Evolutionary conservation across 2,113 vertebrate species (phyloP).

Genomic region (Bubalus kerabau): DNA sequence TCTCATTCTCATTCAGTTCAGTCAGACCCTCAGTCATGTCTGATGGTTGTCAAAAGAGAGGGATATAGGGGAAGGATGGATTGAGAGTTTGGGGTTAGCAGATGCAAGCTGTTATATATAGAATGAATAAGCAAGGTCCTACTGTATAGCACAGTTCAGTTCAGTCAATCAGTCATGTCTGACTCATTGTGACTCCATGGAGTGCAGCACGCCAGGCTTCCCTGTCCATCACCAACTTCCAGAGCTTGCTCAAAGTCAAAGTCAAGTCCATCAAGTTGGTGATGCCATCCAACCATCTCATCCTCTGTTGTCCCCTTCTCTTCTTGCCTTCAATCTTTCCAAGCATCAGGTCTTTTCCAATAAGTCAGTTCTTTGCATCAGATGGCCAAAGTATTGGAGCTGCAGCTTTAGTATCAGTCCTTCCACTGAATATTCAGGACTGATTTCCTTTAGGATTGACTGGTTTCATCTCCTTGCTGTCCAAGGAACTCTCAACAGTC

Average conservation of each 20-base stretch:
- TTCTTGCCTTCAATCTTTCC: background rate
- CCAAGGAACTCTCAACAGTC: background rate
- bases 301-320: background rate
- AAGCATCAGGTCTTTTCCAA: background rate
- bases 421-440: background rate
- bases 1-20: background rate
- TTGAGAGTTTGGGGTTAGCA: too few relatives aligned
- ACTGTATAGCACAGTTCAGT: background rate
- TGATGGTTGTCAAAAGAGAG: background rate
- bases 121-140: too few relatives aligned
- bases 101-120: too few relatives aligned
- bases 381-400: background rate
- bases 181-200: background rate
- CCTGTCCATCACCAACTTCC: background rate
- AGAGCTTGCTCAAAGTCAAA: background rate
- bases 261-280: background rate
- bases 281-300: background rate
- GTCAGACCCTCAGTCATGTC: background rate
- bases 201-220: background rate
- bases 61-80: too few relatives aligned
- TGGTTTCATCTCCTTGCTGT: background rate
- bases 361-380: background rate
- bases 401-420: background rate
- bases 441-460: background rate
- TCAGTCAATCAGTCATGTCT: background rate